Conservation (phyloP, 1,140 invertebrate genomes). For the Polyergus mexicanus region DNA sequence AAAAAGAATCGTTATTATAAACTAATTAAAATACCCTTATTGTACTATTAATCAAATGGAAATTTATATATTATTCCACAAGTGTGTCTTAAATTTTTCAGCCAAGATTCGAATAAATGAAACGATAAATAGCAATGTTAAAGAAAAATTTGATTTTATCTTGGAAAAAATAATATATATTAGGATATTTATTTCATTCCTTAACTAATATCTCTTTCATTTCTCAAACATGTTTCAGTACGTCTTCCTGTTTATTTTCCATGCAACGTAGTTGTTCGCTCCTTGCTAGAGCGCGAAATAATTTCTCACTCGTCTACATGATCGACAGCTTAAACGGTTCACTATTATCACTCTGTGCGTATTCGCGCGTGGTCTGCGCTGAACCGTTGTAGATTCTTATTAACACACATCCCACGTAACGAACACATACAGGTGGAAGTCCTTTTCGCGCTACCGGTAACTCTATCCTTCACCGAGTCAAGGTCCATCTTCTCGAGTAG, state of each 20-base stretch:
- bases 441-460: neutral
- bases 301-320: neutral
- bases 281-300: neutral
- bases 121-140: conserved; percentile 7
- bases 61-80: neutral
- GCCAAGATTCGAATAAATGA: neutral
- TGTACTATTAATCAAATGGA: neutral
- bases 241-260: neutral
- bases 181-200: neutral
- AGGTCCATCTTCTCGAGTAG: neutral
- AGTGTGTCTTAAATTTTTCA: neutral
- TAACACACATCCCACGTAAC: conserved; percentile 15
- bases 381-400: conserved; percentile 28
- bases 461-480: conserved; percentile 3
- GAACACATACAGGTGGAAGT: neutral
- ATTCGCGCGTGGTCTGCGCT: neutral
- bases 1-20: neutral
- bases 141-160: neutral
- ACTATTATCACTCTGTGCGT: neutral
- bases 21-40: neutral
- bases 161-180: neutral
- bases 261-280: neutral
- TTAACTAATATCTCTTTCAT: neutral
- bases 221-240: neutral
- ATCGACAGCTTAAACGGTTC: conserved; percentile 2